These are phyloP conservation scores for Chaetodon trifasciatus DNA, from an alignment of 2,797 vertebrate genomes.

Conservation along the genomic window DNA sequence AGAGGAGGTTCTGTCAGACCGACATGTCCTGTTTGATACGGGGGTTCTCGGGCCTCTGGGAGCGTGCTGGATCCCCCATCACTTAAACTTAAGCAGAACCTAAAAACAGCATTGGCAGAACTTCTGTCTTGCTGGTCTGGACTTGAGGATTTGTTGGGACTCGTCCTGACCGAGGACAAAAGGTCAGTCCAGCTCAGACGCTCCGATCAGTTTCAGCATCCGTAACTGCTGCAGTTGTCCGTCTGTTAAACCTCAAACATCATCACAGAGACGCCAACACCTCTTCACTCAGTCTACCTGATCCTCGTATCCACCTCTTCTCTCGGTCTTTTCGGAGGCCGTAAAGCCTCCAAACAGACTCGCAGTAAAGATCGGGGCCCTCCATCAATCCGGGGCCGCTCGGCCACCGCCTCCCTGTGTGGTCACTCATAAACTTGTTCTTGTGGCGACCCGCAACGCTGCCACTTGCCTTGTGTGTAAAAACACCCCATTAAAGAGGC, in stretches of 20 bases:
- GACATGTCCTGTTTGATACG: neutral
- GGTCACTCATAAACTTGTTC: conserved; percentile 74
- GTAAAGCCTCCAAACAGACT: conserved; percentile 54
- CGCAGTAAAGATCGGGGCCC: conserved; percentile 50
- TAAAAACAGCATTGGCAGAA: neutral
- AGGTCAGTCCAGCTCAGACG: conserved; percentile 14
- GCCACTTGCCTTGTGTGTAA: conserved; percentile 70
- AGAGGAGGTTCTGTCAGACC: neutral
- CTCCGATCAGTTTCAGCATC: conserved; percentile 31
- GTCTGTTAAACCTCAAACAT: conserved; percentile 56
- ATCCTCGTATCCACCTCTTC: conserved; percentile 47
- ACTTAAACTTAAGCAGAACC: neutral
- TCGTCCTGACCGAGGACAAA: neutral
- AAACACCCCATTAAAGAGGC: conserved; percentile 66
- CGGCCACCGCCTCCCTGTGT: conserved; percentile 62
- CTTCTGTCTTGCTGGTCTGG: neutral
- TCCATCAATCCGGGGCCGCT: conserved; percentile 44
- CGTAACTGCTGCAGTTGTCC: conserved; percentile 50
- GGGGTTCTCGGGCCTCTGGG: neutral
- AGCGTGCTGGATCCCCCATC: neutral
- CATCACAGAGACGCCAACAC: conserved; percentile 49
- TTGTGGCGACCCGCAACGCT: conserved; percentile 53
- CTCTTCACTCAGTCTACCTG: conserved; percentile 39
- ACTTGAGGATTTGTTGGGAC: neutral
- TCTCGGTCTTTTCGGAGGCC: conserved; percentile 36